Percentiles rank a stretch among this genome's conserved stretches.
phyloP scores from a whole-genome alignment of 2,888 invertebrate species.

The Ochlodes sylvanus region DNA sequence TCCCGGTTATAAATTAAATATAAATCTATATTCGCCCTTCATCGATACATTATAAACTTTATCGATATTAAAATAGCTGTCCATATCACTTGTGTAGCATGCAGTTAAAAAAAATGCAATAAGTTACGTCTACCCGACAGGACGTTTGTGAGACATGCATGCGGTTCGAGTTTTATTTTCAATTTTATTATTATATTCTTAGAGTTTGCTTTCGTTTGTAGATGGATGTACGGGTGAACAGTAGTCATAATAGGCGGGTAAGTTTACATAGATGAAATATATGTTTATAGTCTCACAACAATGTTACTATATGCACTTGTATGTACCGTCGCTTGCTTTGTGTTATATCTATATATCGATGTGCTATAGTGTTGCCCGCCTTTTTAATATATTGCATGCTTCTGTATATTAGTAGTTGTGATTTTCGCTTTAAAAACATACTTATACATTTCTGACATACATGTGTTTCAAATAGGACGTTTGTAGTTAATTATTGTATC shows the following conservation, averaged over 20 bases:
- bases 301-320: constrained; percentile 40
- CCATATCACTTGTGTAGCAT: constrained; percentile 35
- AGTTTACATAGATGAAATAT: constrained; percentile 58
- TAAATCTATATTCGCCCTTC: not conserved
- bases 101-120: constrained; percentile 10
- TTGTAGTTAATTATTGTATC: too few species aligned
- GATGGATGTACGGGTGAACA: constrained; percentile 85
- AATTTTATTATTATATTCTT: constrained; percentile 61
- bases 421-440: constrained; percentile 28
- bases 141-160: constrained; percentile 43
- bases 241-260: constrained; percentile 85
- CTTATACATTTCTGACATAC: not conserved
- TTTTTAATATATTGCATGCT: constrained; percentile 45
- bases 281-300: constrained; percentile 36
- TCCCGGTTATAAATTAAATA: not conserved
- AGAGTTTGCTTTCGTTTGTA: constrained; percentile 84
- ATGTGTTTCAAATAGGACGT: too few species aligned
- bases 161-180: constrained; percentile 53
- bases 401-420: constrained; percentile 43
- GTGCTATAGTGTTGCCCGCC: constrained; percentile 52
- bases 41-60: not conserved
- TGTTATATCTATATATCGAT: constrained; percentile 50
- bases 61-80: constrained; percentile 5
- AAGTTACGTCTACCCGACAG: constrained; percentile 14
- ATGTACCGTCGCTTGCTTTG: constrained; percentile 41